Conservation (phyloP, 2,888 invertebrate species). For the Calephelis perditalis region DNA sequence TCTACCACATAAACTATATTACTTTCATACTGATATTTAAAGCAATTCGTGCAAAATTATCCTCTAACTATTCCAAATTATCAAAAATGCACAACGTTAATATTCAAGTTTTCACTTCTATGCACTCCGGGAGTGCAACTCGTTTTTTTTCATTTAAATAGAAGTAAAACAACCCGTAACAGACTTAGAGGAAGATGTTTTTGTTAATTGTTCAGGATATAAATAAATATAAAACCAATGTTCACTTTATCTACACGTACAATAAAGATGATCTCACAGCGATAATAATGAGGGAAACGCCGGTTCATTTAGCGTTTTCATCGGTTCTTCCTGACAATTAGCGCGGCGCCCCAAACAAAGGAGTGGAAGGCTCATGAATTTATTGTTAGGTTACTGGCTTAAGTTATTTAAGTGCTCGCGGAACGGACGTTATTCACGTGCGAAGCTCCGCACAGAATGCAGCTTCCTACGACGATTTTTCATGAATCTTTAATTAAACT, state of each 20-base stretch:
- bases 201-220: no score
- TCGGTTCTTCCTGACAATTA: constrained; percentile 70
- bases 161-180: no score
- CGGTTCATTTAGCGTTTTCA: constrained; percentile 59
- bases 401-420: constrained; percentile 71
- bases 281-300: constrained; percentile 40
- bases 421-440: constrained; percentile 67
- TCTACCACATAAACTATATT: no score
- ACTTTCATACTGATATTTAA: no score
- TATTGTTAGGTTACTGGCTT: constrained; percentile 70
- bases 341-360: constrained; percentile 58
- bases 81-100: no score
- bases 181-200: no score
- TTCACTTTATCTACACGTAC: constrained; percentile 15
- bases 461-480: constrained; percentile 75
- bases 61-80: no score
- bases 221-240: no score
- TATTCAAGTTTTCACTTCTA: no score
- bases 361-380: constrained; percentile 64
- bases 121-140: no score
- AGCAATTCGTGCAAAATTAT: no score
- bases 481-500: constrained; percentile 78
- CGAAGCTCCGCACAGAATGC: constrained; percentile 63
- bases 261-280: constrained; percentile 26
- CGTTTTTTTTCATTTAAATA: no score